phyloP scores from a whole-genome alignment of 2,113 vertebrate genomes.

The Sphyrna mokarran region DNA sequence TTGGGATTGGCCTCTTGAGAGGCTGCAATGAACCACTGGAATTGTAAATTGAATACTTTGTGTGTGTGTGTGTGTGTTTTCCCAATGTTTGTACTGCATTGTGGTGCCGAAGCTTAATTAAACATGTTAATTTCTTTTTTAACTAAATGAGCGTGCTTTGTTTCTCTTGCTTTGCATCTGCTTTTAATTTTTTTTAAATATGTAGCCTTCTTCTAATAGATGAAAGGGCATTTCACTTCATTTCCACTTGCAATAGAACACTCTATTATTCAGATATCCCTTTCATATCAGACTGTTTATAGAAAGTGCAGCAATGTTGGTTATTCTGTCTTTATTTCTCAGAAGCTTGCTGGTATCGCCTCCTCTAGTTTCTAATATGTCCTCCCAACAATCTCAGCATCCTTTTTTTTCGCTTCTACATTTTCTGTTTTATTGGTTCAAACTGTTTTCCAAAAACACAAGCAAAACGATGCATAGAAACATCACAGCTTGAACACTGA shows the following conservation, averaged over 20 bases:
- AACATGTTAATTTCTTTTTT: slow-evolving; percentile 88
- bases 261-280: slow-evolving; percentile 92
- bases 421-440: slow-evolving; percentile 24
- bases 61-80: slow-evolving; percentile 75
- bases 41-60: slow-evolving; percentile 68
- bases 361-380: slow-evolving; percentile 33
- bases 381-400: neutral
- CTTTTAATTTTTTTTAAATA: slow-evolving; percentile 35
- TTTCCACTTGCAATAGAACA: slow-evolving; percentile 49
- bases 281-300: slow-evolving; percentile 40
- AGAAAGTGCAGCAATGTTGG: slow-evolving; percentile 6
- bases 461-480: neutral
- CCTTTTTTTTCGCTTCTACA: neutral
- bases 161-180: slow-evolving; percentile 81
- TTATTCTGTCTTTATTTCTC: slow-evolving; percentile 20
- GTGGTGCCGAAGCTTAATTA: slow-evolving; percentile 93
- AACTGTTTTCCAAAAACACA: neutral
- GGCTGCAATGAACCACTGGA: slow-evolving; percentile 56
- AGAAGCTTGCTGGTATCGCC: slow-evolving; percentile 35
- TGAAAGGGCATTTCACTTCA: slow-evolving; percentile 67
- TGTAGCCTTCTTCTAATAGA: slow-evolving; percentile 62
- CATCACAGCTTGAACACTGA: neutral
- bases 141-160: slow-evolving; percentile 89
- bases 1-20: slow-evolving; percentile 52
- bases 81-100: slow-evolving; percentile 84